Evolutionary conservation across 2,888 invertebrate genomes (phyloP).

Genomic region (Criorhina ranunculi): DNA sequence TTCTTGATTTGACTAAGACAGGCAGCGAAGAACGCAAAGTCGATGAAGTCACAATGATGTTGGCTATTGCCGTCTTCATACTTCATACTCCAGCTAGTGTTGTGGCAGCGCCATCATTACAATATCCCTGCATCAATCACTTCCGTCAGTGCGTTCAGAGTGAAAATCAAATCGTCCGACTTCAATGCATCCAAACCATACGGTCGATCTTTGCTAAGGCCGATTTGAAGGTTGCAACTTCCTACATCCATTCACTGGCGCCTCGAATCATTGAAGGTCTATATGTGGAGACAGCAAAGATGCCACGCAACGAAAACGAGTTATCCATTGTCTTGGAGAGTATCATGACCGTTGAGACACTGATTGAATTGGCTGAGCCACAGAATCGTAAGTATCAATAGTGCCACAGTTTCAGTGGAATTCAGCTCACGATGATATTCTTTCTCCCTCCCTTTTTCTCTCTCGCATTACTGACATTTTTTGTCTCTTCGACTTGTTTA

Average conservation of each 20-base stretch:
- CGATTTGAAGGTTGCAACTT: conserved; percentile 89
- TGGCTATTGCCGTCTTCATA: conserved; percentile 95
- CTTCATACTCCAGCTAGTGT: conserved; percentile 92
- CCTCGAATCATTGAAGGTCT: conserved; percentile 91
- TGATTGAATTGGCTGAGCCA: conserved; percentile 90
- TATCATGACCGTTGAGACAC: conserved; percentile 90
- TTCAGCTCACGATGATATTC: conserved; percentile 52
- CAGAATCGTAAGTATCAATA: conserved; percentile 89
- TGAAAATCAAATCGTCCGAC: conserved; percentile 88
- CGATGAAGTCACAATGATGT: conserved; percentile 94
- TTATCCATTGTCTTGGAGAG: conserved; percentile 90
- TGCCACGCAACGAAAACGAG: conserved; percentile 88
- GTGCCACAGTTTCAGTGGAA: conserved; percentile 37
- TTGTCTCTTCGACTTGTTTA: conserved; percentile 79
- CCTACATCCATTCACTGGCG: conserved; percentile 92
- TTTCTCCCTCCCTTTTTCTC: conserved; percentile 68
- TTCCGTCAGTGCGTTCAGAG: conserved; percentile 93
- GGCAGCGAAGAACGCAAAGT: conserved; percentile 89
- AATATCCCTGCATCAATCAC: conserved; percentile 96
- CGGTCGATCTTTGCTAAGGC: conserved; percentile 91
- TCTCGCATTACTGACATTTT: conserved; percentile 75
- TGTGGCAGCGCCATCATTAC: conserved; percentile 91
- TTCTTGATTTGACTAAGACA: conserved; percentile 95
- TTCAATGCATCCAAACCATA: conserved; percentile 92
- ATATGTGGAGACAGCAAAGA: conserved; percentile 87